phyloP scores from a whole-genome alignment of 2,113 vertebrate species.

The Empidonax traillii region DNA sequence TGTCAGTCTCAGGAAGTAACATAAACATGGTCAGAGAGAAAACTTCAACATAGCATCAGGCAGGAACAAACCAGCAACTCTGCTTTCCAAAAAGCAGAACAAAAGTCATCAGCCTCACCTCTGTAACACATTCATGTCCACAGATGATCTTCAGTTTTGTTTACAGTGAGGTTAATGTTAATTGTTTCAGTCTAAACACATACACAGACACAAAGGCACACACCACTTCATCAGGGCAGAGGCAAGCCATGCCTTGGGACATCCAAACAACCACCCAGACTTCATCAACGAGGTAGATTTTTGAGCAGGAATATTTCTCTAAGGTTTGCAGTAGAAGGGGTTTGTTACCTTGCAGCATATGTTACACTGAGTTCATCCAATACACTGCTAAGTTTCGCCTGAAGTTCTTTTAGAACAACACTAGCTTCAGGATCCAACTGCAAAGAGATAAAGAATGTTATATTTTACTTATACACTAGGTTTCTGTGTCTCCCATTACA shows the following conservation, averaged over 20 bases:
- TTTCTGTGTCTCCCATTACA: neutral
- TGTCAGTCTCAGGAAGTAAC: neutral
- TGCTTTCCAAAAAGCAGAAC: neutral
- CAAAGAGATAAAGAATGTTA: constrained; percentile 50
- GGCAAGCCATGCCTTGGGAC: neutral
- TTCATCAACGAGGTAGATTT: neutral
- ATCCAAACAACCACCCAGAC: neutral
- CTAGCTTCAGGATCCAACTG: constrained; percentile 96
- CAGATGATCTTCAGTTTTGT: neutral
- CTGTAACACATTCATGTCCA: neutral
- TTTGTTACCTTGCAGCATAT: constrained; percentile 87
- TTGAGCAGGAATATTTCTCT: neutral
- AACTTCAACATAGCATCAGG: neutral
- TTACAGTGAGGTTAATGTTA: neutral
- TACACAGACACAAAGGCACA: neutral
- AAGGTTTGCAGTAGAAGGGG: neutral
- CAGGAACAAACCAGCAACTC: neutral
- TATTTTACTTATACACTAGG: neutral
- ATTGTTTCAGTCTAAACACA: neutral
- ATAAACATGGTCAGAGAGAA: neutral
- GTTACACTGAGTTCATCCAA: constrained; percentile 90
- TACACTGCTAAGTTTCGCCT: constrained; percentile 89
- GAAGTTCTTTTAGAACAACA: constrained; percentile 90
- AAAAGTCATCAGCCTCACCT: neutral
- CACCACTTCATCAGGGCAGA: neutral